Evolutionary conservation across 2,113 vertebrate genomes (phyloP), one percentile per base, ranked within the genome.

Genomic region (Prunella fulvescens): DNA sequence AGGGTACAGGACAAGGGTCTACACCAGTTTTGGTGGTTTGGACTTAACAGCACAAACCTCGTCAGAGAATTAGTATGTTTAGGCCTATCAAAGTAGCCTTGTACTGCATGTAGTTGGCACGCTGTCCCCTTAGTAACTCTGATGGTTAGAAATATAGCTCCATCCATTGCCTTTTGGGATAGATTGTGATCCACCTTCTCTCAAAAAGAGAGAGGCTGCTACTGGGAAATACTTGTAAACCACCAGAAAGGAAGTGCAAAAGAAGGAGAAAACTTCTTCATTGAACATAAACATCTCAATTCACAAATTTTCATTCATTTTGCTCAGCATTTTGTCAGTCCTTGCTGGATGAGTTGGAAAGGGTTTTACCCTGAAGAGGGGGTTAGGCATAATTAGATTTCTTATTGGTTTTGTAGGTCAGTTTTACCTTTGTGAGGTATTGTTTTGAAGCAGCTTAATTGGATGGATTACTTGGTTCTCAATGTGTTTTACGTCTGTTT

Each of bases 271-370:
- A 26, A 58, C 44, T 54, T 58, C 53, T 47, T 44, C 5, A 3
- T 7, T 57, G 73, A 67, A 54, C 47, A 45, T 14, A 47, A 79
- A 31, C 39, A 4, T 53, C 51, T 53, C 0, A 0, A 15, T 50
- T 70, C 22, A 4, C 48, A 47, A 3, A 40, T 53, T 61, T 3
- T 28, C 6, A 0, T 31, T 44, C 0, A 0, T 50, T 82, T 85
- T 58, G 25, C 40, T 66, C 0, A 0, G 20, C 5, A 15, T 44
- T 5, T 44, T 42, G 50, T 37, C 28, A 17, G 2, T 44, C 50
- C 42, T 48, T 9, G 18, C 54, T 35, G 48, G 48, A 10, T 39
- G 39, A 13, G 8, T 45, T 62, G 39, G 44, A 23, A 88, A 39
- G 17, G 17, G 18, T 7, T 82, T 88, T 45, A 6, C 65, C 28